Conservation (phyloP, 1,140 invertebrate genomes). For the Anagrus nilaparvatae region DNA sequence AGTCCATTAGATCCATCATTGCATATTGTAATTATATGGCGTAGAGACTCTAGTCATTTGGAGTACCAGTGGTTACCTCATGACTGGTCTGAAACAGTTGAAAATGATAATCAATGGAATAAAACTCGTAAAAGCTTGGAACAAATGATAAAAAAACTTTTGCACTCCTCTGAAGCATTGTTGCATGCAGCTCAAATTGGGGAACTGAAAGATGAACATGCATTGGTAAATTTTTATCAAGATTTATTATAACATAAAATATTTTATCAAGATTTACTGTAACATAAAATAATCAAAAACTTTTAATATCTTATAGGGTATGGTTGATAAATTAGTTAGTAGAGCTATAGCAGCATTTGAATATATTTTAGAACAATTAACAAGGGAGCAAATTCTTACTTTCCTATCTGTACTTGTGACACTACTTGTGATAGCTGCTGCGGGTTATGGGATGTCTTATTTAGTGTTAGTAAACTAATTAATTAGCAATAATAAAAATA, state of each 20-base stretch:
- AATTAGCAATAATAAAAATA: slow-evolving; percentile 4
- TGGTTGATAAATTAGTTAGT: slow-evolving; percentile 59
- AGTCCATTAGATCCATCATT: slow-evolving; percentile 51
- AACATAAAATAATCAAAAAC: neutral
- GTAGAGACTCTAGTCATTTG: slow-evolving; percentile 70
- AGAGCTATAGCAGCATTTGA: slow-evolving; percentile 61
- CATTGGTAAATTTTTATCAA: slow-evolving; percentile 29
- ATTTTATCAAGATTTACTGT: neutral
- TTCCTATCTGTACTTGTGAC: slow-evolving; percentile 73
- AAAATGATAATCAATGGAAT: slow-evolving; percentile 52
- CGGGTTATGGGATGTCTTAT: slow-evolving; percentile 83
- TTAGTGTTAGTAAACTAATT: slow-evolving; percentile 55
- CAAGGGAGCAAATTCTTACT: slow-evolving; percentile 72
- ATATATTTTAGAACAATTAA: slow-evolving; percentile 61
- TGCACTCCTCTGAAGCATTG: slow-evolving; percentile 59
- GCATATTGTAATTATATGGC: slow-evolving; percentile 81
- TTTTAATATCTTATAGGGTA: slow-evolving; percentile 43
- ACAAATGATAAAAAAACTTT: slow-evolving; percentile 57
- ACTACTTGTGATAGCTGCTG: slow-evolving; percentile 65
- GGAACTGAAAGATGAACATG: slow-evolving; percentile 44
- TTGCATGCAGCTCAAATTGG: slow-evolving; percentile 56
- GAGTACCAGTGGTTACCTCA: slow-evolving; percentile 76
- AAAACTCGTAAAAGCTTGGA: slow-evolving; percentile 62
- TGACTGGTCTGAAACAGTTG: slow-evolving; percentile 32
- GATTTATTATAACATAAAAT: neutral